A percentile compares a stretch with the other conserved stretches of the same genome.
Conservation (phyloP, 2,888 invertebrate species). For the Dexiosoma caninum region DNA sequence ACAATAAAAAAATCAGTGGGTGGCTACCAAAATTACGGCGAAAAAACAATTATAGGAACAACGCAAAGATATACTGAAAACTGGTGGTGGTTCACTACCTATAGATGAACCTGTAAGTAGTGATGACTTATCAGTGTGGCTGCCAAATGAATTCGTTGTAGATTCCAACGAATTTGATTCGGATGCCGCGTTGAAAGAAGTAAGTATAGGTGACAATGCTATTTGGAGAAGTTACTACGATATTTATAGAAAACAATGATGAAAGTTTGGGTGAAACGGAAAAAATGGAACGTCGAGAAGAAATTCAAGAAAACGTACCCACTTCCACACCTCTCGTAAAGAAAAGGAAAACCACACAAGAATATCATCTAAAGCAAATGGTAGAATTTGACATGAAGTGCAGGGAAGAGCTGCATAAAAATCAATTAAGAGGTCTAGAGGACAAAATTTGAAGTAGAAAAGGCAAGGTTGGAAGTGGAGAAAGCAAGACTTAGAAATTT, state of each 20-base stretch:
- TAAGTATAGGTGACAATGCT: not conserved
- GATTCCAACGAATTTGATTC: slow-evolving; percentile 2
- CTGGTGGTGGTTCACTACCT: not conserved
- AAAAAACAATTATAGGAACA: not conserved
- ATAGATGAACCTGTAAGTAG: not conserved
- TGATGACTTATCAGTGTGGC: not conserved
- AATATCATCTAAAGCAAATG: slow-evolving; percentile 1
- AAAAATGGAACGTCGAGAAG: not conserved
- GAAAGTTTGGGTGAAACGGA: not conserved
- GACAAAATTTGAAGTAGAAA: not conserved
- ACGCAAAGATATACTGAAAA: slow-evolving; percentile 3
- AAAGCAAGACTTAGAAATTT: slow-evolving; percentile 7
- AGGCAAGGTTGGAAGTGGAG: not conserved
- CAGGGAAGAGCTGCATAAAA: slow-evolving; percentile 8
- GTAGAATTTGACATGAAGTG: slow-evolving; percentile 10
- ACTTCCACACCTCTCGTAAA: not conserved
- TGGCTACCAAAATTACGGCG: not conserved
- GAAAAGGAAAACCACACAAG: not conserved
- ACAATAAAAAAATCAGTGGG: slow-evolving; percentile 4
- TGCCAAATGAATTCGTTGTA: not conserved
- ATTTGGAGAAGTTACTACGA: not conserved
- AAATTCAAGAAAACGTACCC: not conserved
- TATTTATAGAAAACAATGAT: not conserved
- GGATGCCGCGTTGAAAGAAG: not conserved
- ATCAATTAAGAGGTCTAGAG: not conserved